A percentile compares a stretch with the other conserved stretches of the same genome.
Conservation (phyloP, 2,888 invertebrate species). For the Heliothis peltigera region DNA sequence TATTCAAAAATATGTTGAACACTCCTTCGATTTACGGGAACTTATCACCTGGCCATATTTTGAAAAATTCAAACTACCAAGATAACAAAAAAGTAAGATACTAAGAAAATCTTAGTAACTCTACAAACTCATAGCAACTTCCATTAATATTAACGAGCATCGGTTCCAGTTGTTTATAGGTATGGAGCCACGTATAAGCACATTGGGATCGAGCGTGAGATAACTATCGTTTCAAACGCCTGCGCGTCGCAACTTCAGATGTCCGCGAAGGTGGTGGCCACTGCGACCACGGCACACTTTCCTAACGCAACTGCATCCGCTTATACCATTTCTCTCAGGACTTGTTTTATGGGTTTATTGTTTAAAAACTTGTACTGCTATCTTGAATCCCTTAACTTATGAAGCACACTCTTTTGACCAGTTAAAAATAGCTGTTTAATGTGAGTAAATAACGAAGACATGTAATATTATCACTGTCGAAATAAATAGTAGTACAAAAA, state of each 20-base stretch:
- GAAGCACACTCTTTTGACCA: background rate
- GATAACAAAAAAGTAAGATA: constrained; percentile 25
- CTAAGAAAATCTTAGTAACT: constrained; percentile 39
- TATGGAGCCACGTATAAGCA: constrained; percentile 66
- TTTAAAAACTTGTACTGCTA: constrained; percentile 57
- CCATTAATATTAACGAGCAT: constrained; percentile 66
- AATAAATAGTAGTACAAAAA: constrained; percentile 13
- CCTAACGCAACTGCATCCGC: constrained; percentile 82
- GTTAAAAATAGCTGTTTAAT: constrained; percentile 9
- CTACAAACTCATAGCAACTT: constrained; percentile 37
- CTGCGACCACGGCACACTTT: constrained; percentile 82
- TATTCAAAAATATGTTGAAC: no score
- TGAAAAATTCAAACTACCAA: background rate
- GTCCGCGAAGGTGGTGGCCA: constrained; percentile 69
- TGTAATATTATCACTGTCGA: constrained; percentile 23
- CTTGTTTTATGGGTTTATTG: constrained; percentile 74
- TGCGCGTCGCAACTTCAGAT: constrained; percentile 69
- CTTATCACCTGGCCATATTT: no score
- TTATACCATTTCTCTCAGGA: constrained; percentile 74
- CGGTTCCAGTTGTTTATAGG: constrained; percentile 56
- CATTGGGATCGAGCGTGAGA: constrained; percentile 73
- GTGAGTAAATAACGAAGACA: background rate
- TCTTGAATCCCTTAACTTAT: constrained; percentile 36
- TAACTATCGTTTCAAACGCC: constrained; percentile 70
- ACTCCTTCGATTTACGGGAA: no score